Base-by-base conservation (phyloP, 2,797 vertebrate genomes). In the Enoplosus armatus region DNA sequence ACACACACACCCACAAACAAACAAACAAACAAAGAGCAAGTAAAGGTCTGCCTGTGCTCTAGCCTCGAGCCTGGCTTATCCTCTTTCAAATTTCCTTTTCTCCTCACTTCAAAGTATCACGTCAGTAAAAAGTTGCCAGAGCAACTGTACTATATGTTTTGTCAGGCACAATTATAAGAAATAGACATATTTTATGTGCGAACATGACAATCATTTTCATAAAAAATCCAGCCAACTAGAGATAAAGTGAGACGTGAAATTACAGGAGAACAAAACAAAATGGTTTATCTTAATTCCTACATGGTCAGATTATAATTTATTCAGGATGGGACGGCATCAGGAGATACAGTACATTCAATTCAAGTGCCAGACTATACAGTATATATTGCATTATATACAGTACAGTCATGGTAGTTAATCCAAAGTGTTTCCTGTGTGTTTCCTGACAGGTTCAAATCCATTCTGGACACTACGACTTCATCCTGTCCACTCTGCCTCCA, bases 21-120 rank as follows among this genome's bases (percentile, higher is more conserved):
- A 60, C 9, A 47, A 15, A 33, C 41, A 63, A 22, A 60, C 51
- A 75, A 56, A 82, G 26, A 87, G 61, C 64, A 63, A 54, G 65
- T 78, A 71, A 87, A 89, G 79, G 80, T 83, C 81, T 83, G 77
- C 26, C 62, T 74, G 72, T 45, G 82, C 82, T 79, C 51, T 58
- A 37, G 84, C 85, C 88, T 72, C 9, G 1, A 81, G 88, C 27
- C 31, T 39, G 50, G 67, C 80, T 88, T 82, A 88, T 80, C 72
- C 74, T 54, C 76, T 75, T 77, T 79, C 79, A 72, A 26, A 77
- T 58, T 63, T 39, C 51, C 72, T 43, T 70, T 78, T 72, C 39
- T 64, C 27, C 70, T 59, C 43, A 89, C 68, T 84, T 79, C 81
- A 86, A 90, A 82, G 83, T 37, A 53, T 41, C 43, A 45, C 43